Conservation (phyloP, 1,140 invertebrate genomes). For the Pseudachorutes palmiensis region DNA sequence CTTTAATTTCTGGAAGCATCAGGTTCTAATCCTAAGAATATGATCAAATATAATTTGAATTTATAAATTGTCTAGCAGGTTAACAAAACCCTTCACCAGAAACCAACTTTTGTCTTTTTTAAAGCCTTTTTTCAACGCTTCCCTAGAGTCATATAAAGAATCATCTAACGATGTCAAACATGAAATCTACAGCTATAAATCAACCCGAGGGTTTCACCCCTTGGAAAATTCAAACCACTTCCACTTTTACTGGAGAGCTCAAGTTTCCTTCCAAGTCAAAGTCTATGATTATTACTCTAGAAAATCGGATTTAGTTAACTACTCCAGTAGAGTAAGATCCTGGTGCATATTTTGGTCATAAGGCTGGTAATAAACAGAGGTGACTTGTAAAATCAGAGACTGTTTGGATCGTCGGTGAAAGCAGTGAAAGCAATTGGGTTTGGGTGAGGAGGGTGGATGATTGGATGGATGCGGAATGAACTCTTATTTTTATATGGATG, state of each 20-base stretch:
- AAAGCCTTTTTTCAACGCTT: not conserved
- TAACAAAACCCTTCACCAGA: not conserved
- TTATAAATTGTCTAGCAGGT: not conserved
- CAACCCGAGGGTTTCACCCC: not conserved
- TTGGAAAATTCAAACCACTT: not conserved
- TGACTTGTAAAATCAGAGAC: not conserved
- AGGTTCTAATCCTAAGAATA: not conserved
- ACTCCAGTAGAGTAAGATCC: no score
- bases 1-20: no score
- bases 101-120: not conserved
- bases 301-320: no score
- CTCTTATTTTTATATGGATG: not conserved
- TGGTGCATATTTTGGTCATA: no score
- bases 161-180: slow-evolving; percentile 19
- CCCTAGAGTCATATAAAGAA: slow-evolving; percentile 15
- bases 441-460: not conserved
- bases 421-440: not conserved
- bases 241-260: no score
- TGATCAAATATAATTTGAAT: not conserved
- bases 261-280: no score
- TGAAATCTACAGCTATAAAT: slow-evolving; percentile 1
- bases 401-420: not conserved
- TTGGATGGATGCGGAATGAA: not conserved
- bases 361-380: not conserved
- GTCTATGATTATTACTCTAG: no score